Base-by-base conservation (phyloP, 2,888 invertebrate genomes). In the Ichneumon xanthorius region DNA sequence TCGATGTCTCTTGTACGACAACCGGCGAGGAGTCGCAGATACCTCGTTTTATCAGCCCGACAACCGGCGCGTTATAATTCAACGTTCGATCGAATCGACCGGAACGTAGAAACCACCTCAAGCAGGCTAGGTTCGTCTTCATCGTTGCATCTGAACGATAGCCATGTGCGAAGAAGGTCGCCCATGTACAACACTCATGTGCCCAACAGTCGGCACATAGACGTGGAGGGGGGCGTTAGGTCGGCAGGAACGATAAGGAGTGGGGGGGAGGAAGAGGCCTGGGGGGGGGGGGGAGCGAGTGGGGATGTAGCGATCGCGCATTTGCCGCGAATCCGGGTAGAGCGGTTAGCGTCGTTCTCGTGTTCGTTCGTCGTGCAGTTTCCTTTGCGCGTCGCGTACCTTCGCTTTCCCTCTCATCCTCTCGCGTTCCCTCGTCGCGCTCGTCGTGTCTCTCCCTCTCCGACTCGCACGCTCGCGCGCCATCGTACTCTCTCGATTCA, bases 1-100 rank as follows among this genome's bases (percentile, higher is more conserved):
- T 88, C 6, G 68, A 50, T 9, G 87, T 84, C 53, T 84, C 76
- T 40, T 86, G 81, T 0, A 77, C 65, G 45, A 77, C 72, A 37
- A 63, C 26, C 55, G 87, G 33, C 16, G 65, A 37, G 11, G 53
- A 70, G 33, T 4, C 70, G 50, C 48, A 58, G 33, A 87, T 70
- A 26, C n/a, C 26, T 2, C 77, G 72, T 4, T 40, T 61, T 53
- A 48, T 55, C n/a, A 5, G 22, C 11, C n/a, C 40, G 33, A 65
- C 9, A 67, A 14, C n/a, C 70, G 53, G 45, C 16, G 9, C 63
- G 2, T 19, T 19, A 33, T 79, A 30, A 7, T 58, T 77, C 14
- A 26, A 68, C 30, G 40, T 63, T 45, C 40, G n/a, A 67, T 67
- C 37, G 26, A 37, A 22, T 53, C 55, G 63, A 26, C 70, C 61